Evolutionary conservation across 2,797 vertebrate genomes (phyloP).

Genomic region (Argentina silus): DNA sequence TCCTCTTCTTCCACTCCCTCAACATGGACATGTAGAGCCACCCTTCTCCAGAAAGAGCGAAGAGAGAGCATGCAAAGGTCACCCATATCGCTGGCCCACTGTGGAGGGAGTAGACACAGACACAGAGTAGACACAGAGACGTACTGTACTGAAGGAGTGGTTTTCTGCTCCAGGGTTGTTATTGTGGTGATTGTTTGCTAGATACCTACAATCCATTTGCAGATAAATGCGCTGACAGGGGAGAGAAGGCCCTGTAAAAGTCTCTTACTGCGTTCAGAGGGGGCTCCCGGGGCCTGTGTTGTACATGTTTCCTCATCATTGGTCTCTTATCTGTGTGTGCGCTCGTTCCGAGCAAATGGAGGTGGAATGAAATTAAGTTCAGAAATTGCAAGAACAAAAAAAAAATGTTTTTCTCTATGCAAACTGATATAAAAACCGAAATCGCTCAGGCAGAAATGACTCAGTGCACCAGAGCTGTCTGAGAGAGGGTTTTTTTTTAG

Average conservation of each 20-base stretch:
- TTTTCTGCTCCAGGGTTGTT: constrained; percentile 75
- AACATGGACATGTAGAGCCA: constrained; percentile 28
- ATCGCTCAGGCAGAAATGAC: constrained; percentile 79
- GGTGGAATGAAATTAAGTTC: constrained; percentile 83
- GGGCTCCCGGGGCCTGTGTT: constrained; percentile 77
- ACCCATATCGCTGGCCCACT: constrained; percentile 55
- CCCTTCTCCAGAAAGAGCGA: constrained; percentile 30
- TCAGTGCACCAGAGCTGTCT: constrained; percentile 68
- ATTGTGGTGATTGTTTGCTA: constrained; percentile 82
- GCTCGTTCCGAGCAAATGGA: constrained; percentile 83
- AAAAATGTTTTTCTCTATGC: constrained; percentile 54
- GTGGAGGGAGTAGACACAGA: constrained; percentile 30
- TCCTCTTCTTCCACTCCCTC: constrained; percentile 18
- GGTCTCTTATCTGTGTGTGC: constrained; percentile 80
- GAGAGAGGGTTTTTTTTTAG: constrained; percentile 18
- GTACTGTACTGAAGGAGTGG: constrained; percentile 71
- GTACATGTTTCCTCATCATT: constrained; percentile 83
- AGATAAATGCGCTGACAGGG: constrained; percentile 84
- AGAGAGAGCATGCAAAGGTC: constrained; percentile 66
- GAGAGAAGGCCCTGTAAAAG: constrained; percentile 80
- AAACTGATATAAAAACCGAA: constrained; percentile 79
- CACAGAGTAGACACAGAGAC: constrained; percentile 66
- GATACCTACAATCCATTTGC: constrained; percentile 85
- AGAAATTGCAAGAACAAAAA: constrained; percentile 82
- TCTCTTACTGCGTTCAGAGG: constrained; percentile 79